A percentile compares a stretch with the other conserved stretches of the same genome.
These are phyloP conservation scores for Enteromius treurensis DNA, from an alignment of 2,797 vertebrate genomes.

Conservation along the genomic window DNA sequence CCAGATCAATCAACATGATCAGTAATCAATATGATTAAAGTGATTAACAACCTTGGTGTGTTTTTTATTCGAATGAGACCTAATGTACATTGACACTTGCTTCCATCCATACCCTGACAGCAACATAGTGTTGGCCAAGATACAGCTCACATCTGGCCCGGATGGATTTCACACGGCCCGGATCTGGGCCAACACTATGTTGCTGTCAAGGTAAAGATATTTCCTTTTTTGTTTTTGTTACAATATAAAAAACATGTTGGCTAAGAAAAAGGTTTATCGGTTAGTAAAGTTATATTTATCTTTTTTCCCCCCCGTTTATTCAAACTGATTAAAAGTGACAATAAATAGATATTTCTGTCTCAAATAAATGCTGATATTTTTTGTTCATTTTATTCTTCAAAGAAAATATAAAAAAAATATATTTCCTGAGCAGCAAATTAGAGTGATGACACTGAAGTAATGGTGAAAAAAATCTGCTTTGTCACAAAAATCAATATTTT, in stretches of 20 bases:
- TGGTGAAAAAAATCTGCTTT: not conserved
- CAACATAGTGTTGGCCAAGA: no score
- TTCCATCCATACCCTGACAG: not conserved
- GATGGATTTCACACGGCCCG: no score
- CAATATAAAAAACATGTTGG: not conserved
- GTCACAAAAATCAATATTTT: no score
- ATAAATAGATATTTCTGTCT: not conserved
- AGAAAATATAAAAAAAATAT: not conserved
- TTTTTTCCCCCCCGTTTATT: not conserved
- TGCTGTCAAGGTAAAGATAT: not conserved
- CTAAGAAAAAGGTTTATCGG: not conserved
- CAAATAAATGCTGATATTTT: not conserved
- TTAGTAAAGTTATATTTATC: not conserved
- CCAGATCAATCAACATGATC: conserved; percentile 54
- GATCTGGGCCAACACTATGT: no score
- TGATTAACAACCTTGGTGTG: conserved; percentile 53
- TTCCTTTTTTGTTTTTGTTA: not conserved
- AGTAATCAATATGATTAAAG: conserved; percentile 65
- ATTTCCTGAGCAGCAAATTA: not conserved
- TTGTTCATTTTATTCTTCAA: not conserved
- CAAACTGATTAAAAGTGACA: not conserved
- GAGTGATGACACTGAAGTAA: not conserved
- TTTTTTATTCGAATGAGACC: not conserved
- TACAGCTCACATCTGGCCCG: no score
- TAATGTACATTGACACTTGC: not conserved